A percentile compares a stretch with the other conserved stretches of the same genome.
phyloP scores from a whole-genome alignment of 2,797 vertebrate species.

The Orientallactaga sibirica region DNA sequence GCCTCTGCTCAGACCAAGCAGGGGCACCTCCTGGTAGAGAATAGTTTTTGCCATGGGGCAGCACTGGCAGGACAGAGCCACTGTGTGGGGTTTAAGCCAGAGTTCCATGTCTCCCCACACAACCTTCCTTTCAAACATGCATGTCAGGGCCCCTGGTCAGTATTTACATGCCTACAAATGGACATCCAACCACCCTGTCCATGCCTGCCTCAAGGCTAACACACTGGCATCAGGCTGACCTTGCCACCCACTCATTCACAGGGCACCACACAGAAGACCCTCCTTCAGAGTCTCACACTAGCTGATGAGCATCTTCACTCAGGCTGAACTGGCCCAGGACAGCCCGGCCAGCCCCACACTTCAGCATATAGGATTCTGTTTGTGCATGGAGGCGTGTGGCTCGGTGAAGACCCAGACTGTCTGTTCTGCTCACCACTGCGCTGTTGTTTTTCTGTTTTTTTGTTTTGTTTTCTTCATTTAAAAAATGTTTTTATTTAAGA shows the following conservation, averaged over 20 bases:
- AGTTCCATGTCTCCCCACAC: rapidly evolving
- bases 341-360: not conserved
- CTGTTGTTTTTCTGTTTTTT: not conserved
- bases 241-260: not conserved
- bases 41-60: slow-evolving; percentile 29
- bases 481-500: not conserved
- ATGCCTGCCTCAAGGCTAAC: not conserved
- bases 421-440: not conserved
- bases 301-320: not conserved
- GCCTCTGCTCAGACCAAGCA: slow-evolving; percentile 38
- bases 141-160: no score
- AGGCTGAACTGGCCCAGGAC: rapidly evolving
- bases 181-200: not conserved
- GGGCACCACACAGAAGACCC: not conserved
- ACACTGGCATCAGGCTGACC: not conserved
- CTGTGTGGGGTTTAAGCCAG: rapidly evolving
- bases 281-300: rapidly evolving
- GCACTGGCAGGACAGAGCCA: not conserved
- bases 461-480: no score
- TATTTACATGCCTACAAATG: not conserved
- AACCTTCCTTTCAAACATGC: not conserved
- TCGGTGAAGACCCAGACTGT: not conserved
- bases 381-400: rapidly evolving
- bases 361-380: not conserved
- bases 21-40: slow-evolving; percentile 20